phyloP scores from a whole-genome alignment of 2,888 invertebrate species.

The Hydriomena furcata region DNA sequence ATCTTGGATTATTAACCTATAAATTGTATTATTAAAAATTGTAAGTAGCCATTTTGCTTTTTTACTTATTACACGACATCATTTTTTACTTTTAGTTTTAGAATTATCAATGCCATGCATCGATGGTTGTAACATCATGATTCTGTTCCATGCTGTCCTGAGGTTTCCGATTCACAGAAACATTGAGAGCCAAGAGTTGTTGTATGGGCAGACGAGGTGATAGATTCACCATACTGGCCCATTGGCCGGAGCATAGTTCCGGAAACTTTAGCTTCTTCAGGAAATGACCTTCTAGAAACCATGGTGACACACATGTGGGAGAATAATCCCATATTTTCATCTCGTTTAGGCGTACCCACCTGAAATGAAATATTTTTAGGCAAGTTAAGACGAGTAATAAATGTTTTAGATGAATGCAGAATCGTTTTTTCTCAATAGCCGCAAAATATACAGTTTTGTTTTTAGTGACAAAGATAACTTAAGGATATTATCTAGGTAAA shows the following conservation, averaged over 20 bases:
- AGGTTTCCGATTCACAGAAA: conserved; percentile 77
- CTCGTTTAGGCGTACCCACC: conserved; percentile 87
- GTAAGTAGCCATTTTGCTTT: no score
- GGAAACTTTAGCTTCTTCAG: conserved; percentile 88
- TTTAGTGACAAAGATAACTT: no score
- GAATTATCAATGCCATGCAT: conserved; percentile 56
- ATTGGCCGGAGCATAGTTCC: conserved; percentile 89
- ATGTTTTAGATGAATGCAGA: no score
- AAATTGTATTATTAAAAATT: no score
- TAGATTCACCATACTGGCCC: conserved; percentile 90
- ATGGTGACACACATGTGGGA: conserved; percentile 88
- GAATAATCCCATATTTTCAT: conserved; percentile 88
- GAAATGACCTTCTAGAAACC: conserved; percentile 87
- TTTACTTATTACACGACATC: no score
- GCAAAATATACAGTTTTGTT: no score
- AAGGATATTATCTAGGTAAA: no score
- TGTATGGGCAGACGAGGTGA: conserved; percentile 86
- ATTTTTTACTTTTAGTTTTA: neutral
- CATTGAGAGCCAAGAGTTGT: conserved; percentile 74
- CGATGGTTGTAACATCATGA: conserved; percentile 66
- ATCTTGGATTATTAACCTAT: no score
- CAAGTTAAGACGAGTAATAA: no score
- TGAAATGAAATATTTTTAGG: conserved; percentile 56
- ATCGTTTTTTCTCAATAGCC: no score
- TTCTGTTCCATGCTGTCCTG: conserved; percentile 77